These are phyloP conservation scores for Arothron firmamentum DNA, from an alignment of 2,113 vertebrate species.

Conservation along the genomic window DNA sequence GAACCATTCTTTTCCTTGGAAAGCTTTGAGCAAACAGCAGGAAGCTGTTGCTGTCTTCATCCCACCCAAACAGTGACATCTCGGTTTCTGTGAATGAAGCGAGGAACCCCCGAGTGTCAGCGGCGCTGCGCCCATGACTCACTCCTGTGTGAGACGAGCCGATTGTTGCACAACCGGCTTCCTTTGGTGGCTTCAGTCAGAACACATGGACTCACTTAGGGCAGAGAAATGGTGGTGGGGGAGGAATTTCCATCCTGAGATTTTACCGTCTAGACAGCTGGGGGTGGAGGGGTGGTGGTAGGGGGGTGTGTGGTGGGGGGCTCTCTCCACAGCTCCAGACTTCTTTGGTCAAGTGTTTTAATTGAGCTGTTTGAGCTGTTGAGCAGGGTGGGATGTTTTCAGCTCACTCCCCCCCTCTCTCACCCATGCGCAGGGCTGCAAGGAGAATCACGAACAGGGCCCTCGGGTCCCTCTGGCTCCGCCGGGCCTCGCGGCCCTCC, in stretches of 20 bases:
- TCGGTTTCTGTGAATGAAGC: slow-evolving; percentile 74
- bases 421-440: slow-evolving; percentile 78
- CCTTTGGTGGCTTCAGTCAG: slow-evolving; percentile 75
- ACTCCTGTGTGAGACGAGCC: slow-evolving; percentile 43
- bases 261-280: slow-evolving; percentile 77
- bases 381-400: slow-evolving; percentile 24
- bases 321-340: slow-evolving; percentile 34
- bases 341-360: slow-evolving; percentile 56
- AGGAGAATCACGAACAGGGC: slow-evolving; percentile 90
- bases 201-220: slow-evolving; percentile 75
- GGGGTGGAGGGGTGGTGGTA: slow-evolving; percentile 6
- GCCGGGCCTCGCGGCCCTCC: slow-evolving; percentile 87
- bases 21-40: slow-evolving; percentile 47
- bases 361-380: slow-evolving; percentile 52
- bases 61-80: slow-evolving; percentile 58
- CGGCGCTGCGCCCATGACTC: slow-evolving; percentile 72
- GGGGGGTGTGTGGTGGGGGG: background rate
- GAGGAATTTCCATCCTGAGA: slow-evolving; percentile 70
- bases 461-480: slow-evolving; percentile 87
- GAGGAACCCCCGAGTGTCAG: slow-evolving; percentile 59
- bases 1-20: slow-evolving; percentile 49
- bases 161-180: slow-evolving; percentile 66
- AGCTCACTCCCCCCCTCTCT: slow-evolving; percentile 15
- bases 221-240: slow-evolving; percentile 35
- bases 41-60: slow-evolving; percentile 54